Evolutionary conservation across 2,113 vertebrate species (phyloP), one percentile per base, ranked within the genome.

Genomic region (Euleptes europaea): DNA sequence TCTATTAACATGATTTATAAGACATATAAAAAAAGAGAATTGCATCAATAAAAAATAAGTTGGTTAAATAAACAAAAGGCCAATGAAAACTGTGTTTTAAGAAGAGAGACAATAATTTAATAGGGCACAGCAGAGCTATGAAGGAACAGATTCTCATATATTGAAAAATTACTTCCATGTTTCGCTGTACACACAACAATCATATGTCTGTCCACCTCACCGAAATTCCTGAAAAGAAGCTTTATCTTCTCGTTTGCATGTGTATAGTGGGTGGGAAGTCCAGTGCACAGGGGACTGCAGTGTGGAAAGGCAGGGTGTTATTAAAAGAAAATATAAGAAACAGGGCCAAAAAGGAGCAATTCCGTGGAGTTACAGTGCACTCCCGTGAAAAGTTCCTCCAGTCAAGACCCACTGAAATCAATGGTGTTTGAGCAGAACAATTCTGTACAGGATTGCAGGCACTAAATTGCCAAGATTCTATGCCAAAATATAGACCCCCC

Each of bases 251-350:
- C 31, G 28, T 0, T 90, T 93, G 7, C 82, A 79, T 44, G 19
- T 93, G 88, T 49, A n/a, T 86, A n/a, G 23, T 60, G 71, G 28
- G 47, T 65, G 65, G 5, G 83, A 88, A 90, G 49, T 35, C 23
- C n/a, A 83, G 51, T 26, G 19, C 40, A 47, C 70, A 74, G 44
- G 70, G 54, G 40, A 83, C 33, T 74, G 60, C 84, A 23, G 84
- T 87, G 83, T 86, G 88, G 94, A 91, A 75, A 73, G 92, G 86
- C n/a, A 90, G 92, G 89, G 76, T 79, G 1, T 63, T 86, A 89
- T 84, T 93, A 89, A 82, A 82, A 80, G 88, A 91, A 26, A 86
- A 89, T 86, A 89, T 87, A 23, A 31, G 51, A 90, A 85, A 89
- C 69, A 90, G 81, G 89, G 86, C 35, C 67, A 94, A 94, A 91